Percentiles rank a stretch among this genome's conserved stretches.
These are phyloP conservation scores for Catamblyrhynchus diadema DNA, from an alignment of 2,797 vertebrate genomes.

Conservation along the genomic window DNA sequence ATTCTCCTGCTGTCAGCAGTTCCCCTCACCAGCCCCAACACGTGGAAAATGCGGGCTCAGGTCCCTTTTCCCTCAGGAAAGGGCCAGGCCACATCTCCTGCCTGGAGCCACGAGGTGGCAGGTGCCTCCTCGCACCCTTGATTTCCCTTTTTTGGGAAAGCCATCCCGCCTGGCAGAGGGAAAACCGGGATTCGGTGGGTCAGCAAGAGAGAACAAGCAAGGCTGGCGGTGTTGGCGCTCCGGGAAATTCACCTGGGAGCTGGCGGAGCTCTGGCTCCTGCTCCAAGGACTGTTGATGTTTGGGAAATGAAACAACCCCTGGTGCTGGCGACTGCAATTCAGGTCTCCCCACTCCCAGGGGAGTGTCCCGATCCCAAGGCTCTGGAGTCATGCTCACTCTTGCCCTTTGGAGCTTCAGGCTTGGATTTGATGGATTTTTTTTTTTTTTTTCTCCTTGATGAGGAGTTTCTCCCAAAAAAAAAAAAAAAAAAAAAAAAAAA, in stretches of 20 bases:
- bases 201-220: constrained; percentile 26
- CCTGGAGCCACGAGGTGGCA: neutral
- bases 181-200: neutral
- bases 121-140: neutral
- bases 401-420: constrained; percentile 53
- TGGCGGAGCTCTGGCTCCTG: neutral
- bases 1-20: neutral
- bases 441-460: neutral
- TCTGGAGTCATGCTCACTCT: constrained; percentile 40
- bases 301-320: neutral
- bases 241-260: neutral
- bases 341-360: constrained; percentile 57
- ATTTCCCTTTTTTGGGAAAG: neutral
- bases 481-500: no score
- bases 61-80: neutral
- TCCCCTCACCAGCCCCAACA: neutral
- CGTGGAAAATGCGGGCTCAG: rapidly evolving
- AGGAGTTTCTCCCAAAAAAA: neutral
- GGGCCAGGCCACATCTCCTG: neutral
- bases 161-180: neutral
- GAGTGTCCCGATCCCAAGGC: constrained; percentile 39
- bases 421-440: neutral
- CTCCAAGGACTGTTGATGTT: neutral
- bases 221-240: neutral
- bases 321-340: constrained; percentile 32